A percentile compares a stretch with the other conserved stretches of the same genome.
Evolutionary conservation across 2,113 vertebrate species (phyloP).

Genomic region (human): DNA sequence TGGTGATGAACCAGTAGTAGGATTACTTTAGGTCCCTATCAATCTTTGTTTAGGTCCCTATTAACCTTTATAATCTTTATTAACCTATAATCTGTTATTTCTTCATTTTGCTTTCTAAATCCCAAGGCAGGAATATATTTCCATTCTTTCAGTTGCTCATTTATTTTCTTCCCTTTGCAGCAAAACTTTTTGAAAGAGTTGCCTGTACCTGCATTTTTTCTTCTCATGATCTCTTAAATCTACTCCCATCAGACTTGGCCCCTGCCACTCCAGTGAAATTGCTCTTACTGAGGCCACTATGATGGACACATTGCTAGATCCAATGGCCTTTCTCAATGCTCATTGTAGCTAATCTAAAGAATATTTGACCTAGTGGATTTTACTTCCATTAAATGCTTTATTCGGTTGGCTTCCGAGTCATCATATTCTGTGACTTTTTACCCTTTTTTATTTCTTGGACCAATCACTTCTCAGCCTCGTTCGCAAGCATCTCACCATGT

Average conservation of each 20-base stretch:
- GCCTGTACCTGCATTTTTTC: neutral
- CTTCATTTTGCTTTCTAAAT: neutral
- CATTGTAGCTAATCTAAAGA: neutral
- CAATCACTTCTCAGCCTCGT: neutral
- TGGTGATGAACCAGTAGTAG: neutral
- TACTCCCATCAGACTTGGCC: neutral
- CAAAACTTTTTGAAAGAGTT: neutral
- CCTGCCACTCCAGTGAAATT: neutral
- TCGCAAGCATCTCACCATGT: neutral
- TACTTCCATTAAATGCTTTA: neutral
- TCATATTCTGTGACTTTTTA: neutral
- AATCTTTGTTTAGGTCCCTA: neutral
- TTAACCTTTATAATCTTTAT: no score
- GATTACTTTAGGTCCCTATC: neutral
- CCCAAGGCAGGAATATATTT: neutral
- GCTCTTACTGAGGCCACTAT: neutral
- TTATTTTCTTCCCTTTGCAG: neutral
- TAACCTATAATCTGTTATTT: neutral
- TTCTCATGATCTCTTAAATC: neutral
- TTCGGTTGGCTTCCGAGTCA: neutral
- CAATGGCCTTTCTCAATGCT: neutral
- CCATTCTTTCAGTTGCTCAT: neutral
- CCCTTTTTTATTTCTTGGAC: neutral
- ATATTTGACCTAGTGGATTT: neutral
- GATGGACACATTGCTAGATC: no score